Evolutionary conservation across 2,888 invertebrate species (phyloP), one percentile per base, ranked within the genome.

Genomic region (Drosophila melanosoma): DNA sequence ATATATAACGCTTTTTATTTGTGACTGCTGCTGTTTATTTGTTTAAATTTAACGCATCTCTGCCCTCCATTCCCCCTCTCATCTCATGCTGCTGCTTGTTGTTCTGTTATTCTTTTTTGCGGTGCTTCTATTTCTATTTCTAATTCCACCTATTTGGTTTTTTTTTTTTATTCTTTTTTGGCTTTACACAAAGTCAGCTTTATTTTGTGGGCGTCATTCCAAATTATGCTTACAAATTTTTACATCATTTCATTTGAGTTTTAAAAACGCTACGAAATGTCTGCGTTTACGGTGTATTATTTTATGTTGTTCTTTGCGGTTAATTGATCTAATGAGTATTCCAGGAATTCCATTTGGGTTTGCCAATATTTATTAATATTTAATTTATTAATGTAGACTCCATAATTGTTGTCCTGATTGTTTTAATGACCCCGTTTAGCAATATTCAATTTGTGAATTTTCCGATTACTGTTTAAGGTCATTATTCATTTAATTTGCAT

Each of bases 41-140:
- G 86, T 86, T 86, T 89, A 89, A 87, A 87, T 87, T 87, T 83
- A 86, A 89, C 79, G 83, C 90, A 83, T 73, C 66, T 64, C 62
- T 61, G 54, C 61, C 56, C 49, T n/a, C 35, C 45, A 51, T 17
- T 45, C 20, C 29, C 10, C 35, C 45, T 15, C 66, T 35, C 45
- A 15, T 17, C 38, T 33, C 48, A 26, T 38, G 33, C 56, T 64
- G 48, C 23, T 45, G 51, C 11, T 40, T 58, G 15, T 33, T 36
- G 54, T 36, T 48, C 10, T 35, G 38, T 57, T 42, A 11, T 32
- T 36, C 51, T 49, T 54, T 52, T 51, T 68, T 48, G 40, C 29
- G 32, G 49, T 35, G 45, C 63, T 53, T 58, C 56, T 58, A 29
- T 70, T 70, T 60, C 58, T 60, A 62, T 70, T 59, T 62, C 64